Conservation (phyloP, 1,140 invertebrate genomes). For the Zaprionus taronus region DNA sequence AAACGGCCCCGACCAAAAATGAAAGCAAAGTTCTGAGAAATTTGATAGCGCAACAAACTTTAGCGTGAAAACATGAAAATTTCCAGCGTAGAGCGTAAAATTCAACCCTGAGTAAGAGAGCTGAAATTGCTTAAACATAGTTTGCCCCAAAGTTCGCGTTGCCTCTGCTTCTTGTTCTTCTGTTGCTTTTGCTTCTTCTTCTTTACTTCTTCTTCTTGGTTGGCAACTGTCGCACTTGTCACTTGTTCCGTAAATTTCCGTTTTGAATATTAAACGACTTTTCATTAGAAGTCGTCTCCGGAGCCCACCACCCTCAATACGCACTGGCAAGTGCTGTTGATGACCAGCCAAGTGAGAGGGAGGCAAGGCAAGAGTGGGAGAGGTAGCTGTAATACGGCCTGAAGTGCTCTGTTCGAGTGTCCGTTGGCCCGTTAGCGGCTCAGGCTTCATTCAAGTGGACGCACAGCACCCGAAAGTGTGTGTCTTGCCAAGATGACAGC, state of each 20-base stretch:
- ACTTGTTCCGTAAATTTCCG: constrained; percentile 34
- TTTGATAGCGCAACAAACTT: background rate
- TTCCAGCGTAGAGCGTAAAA: background rate
- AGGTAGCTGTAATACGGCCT: constrained; percentile 28
- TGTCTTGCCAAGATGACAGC: background rate
- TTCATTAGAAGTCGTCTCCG: constrained; percentile 27
- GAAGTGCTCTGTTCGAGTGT: constrained; percentile 54
- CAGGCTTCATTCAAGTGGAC: constrained; percentile 38
- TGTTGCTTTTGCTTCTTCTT: background rate
- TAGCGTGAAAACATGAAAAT: background rate
- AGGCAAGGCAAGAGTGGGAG: background rate
- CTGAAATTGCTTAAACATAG: constrained; percentile 20
- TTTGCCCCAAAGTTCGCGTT: constrained; percentile 13
- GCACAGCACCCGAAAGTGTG: constrained; percentile 7
- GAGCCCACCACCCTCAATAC: background rate
- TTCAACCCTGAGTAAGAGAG: background rate
- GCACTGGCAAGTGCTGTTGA: constrained; percentile 4
- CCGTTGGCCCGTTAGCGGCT: constrained; percentile 46
- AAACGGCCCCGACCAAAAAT: background rate
- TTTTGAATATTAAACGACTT: constrained; percentile 53
- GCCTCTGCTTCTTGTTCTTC: background rate
- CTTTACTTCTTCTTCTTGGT: constrained; percentile 3
- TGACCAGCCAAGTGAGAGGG: background rate
- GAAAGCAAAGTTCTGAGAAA: background rate
- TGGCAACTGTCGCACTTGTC: constrained; percentile 34